phyloP scores from a whole-genome alignment of 1,140 invertebrate genomes.

The Camponotus pennsylvanicus region DNA sequence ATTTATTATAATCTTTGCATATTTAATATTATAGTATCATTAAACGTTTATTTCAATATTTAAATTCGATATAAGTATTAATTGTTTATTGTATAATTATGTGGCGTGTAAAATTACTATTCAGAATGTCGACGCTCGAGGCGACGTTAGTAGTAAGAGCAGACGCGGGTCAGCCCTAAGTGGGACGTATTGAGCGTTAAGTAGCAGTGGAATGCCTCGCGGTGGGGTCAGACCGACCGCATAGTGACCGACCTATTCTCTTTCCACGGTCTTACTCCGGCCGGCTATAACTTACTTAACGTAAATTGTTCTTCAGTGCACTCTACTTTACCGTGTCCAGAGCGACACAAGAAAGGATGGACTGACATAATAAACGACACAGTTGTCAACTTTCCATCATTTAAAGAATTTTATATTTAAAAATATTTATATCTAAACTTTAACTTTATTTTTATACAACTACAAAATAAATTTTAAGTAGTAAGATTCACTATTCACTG shows the following conservation, averaged over 20 bases:
- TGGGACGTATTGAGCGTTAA: slow-evolving; percentile 81
- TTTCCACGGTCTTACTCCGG: slow-evolving; percentile 64
- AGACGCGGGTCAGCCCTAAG: slow-evolving; percentile 74
- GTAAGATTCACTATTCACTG: background rate
- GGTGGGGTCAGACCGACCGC: slow-evolving; percentile 67
- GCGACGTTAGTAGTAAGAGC: slow-evolving; percentile 59
- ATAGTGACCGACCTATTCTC: slow-evolving; percentile 49
- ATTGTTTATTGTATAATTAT: no score
- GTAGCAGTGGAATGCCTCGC: slow-evolving; percentile 76
- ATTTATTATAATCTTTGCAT: no score
- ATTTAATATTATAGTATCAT: no score
- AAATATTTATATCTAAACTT: no score
- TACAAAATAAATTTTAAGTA: background rate
- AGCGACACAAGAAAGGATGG: slow-evolving; percentile 3
- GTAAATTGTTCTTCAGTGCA: slow-evolving; percentile 75
- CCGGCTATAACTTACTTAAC: slow-evolving; percentile 75
- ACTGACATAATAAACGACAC: slow-evolving; percentile 31
- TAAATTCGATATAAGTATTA: no score
- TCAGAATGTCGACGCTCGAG: slow-evolving; percentile 42
- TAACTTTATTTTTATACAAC: background rate
- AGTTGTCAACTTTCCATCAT: background rate
- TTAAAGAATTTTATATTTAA: background rate
- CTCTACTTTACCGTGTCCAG: slow-evolving; percentile 35
- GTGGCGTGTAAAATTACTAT: slow-evolving; percentile 42
- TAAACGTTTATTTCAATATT: no score